Percentiles rank a stretch among this genome's conserved stretches.
Evolutionary conservation across 2,113 vertebrate genomes (phyloP).

Genomic region (Strigops habroptila): DNA sequence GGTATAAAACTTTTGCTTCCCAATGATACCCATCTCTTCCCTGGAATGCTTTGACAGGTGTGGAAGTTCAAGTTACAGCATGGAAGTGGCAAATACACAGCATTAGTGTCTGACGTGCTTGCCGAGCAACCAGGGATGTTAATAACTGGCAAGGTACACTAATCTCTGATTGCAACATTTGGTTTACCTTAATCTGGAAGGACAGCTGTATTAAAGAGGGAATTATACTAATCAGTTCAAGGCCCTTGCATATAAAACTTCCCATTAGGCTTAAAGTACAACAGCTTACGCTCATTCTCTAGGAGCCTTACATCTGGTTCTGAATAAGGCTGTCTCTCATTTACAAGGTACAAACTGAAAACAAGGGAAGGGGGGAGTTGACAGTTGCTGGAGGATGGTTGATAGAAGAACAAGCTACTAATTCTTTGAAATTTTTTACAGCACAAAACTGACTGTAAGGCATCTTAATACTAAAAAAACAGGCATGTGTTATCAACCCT

Average conservation of each 20-base stretch:
- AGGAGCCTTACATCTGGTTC: constrained; percentile 87
- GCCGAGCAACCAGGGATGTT: constrained; percentile 82
- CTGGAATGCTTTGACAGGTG: constrained; percentile 89
- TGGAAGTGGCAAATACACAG: constrained; percentile 80
- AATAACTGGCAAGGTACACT: constrained; percentile 99
- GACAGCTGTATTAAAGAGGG: constrained; percentile 99
- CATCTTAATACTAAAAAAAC: constrained; percentile 76
- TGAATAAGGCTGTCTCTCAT: constrained; percentile 86
- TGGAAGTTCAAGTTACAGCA: constrained; percentile 88
- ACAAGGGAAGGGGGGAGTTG: constrained; percentile 73
- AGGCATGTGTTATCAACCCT: constrained; percentile 82
- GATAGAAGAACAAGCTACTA: constrained; percentile 76
- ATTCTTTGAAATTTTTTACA: constrained; percentile 80
- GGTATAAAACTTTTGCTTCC: constrained; percentile 81
- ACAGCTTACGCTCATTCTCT: constrained; percentile 84
- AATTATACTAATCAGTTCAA: constrained; percentile 99
- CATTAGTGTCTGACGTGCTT: constrained; percentile 81
- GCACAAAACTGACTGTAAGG: constrained; percentile 78
- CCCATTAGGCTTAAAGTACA: constrained; percentile 94
- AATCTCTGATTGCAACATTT: constrained; percentile 99
- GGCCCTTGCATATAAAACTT: constrained; percentile 93
- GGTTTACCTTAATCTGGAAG: constrained; percentile 99
- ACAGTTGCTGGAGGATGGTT: constrained; percentile 81
- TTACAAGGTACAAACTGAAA: constrained; percentile 86
- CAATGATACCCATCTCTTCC: constrained; percentile 70